Percentiles rank a stretch among this genome's conserved stretches.
Conservation (phyloP, 2,888 invertebrate genomes). For the Clistopyga incitator region DNA sequence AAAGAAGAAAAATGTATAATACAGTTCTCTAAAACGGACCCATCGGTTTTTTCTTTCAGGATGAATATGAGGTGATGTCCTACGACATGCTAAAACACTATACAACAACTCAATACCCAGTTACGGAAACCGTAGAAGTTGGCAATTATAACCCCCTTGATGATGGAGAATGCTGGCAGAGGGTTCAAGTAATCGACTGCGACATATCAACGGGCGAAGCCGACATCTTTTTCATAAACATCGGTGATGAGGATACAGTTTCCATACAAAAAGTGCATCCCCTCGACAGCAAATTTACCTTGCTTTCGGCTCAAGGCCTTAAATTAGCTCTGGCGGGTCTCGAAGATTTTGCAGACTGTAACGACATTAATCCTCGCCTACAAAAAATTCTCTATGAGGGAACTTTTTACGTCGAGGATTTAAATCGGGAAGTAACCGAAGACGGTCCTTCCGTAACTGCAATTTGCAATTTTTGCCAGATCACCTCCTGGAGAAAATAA, state of each 20-base stretch:
- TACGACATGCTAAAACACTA: constrained; percentile 83
- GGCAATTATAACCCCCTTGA: constrained; percentile 84
- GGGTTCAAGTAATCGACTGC: constrained; percentile 83
- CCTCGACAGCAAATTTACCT: constrained; percentile 88
- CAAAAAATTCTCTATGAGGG: constrained; percentile 85
- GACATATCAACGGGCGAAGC: constrained; percentile 72
- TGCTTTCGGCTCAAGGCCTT: constrained; percentile 90
- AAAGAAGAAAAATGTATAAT: neutral
- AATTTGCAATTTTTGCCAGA: no score
- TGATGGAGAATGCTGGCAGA: constrained; percentile 83
- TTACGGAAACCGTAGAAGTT: constrained; percentile 71
- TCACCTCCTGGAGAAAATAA: no score
- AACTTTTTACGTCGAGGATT: constrained; percentile 86
- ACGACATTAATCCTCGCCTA: constrained; percentile 78
- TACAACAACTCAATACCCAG: constrained; percentile 61
- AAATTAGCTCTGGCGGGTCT: constrained; percentile 89
- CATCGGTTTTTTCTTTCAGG: constrained; percentile 76
- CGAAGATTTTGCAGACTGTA: constrained; percentile 87
- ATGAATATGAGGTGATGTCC: constrained; percentile 81
- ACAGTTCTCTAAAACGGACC: neutral
- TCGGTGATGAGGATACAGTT: constrained; percentile 89
- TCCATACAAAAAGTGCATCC: constrained; percentile 86
- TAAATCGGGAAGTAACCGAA: constrained; percentile 81
- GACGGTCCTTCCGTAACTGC: constrained; percentile 86
- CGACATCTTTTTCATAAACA: constrained; percentile 89